Evolutionary conservation across 1,140 invertebrate genomes (phyloP).

Genomic region (Monochamus saltuarius): DNA sequence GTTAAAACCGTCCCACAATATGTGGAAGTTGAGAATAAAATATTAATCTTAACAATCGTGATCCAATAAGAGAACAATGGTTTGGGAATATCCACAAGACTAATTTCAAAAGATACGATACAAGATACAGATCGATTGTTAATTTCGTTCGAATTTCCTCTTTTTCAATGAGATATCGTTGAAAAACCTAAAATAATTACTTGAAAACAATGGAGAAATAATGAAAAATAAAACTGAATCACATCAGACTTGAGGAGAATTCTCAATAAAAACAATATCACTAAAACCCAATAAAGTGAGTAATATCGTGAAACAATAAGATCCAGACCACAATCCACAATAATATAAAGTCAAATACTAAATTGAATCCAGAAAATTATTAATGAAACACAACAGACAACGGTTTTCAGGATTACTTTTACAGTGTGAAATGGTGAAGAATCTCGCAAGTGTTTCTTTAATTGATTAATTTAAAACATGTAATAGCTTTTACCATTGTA

Average conservation of each 20-base stretch:
- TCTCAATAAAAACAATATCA: constrained; percentile 44
- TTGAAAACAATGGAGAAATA: constrained; percentile 44
- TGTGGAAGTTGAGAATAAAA: no score
- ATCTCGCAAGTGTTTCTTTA: background rate
- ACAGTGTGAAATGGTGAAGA: constrained; percentile 11
- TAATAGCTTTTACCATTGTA: no score
- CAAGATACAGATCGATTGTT: background rate
- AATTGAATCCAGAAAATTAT: constrained; percentile 48
- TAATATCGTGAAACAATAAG: constrained; percentile 45
- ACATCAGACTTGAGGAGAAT: constrained; percentile 35
- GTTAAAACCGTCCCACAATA: no score
- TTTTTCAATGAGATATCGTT: constrained; percentile 3
- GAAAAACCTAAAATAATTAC: constrained; percentile 46
- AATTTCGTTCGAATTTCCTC: background rate
- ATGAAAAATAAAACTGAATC: constrained; percentile 35
- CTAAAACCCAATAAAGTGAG: constrained; percentile 46
- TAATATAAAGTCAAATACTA: constrained; percentile 47
- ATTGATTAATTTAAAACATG: no score
- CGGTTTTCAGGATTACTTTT: constrained; percentile 32
- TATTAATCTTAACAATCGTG: no score
- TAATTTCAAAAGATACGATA: no score
- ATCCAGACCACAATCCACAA: constrained; percentile 38
- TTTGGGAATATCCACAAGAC: no score
- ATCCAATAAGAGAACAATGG: no score
- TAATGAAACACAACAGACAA: constrained; percentile 45